Conservation (phyloP, 2,797 vertebrate genomes). For the Argentina silus region DNA sequence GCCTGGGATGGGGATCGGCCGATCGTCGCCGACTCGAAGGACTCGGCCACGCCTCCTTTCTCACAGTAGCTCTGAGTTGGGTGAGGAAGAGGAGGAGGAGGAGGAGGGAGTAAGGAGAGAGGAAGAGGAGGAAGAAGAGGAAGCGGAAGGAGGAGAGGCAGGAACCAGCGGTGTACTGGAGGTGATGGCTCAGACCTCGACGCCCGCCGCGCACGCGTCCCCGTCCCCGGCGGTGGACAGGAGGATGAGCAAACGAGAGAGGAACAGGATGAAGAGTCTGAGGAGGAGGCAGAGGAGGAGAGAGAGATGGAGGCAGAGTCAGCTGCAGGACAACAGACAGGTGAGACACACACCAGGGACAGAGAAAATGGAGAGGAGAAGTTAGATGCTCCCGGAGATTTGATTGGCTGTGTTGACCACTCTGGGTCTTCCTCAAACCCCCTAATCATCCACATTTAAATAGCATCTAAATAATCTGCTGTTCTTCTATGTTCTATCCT, state of each 20-base stretch:
- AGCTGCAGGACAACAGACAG: constrained; percentile 75
- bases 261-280: constrained; percentile 83
- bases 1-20: constrained; percentile 15
- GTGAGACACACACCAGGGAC: constrained; percentile 46
- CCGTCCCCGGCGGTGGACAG: constrained; percentile 60
- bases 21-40: constrained; percentile 36
- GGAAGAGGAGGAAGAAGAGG: constrained; percentile 25
- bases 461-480: too few species aligned
- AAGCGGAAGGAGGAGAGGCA: constrained; percentile 30
- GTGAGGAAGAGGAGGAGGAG: constrained; percentile 54
- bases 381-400: background rate
- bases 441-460: too few species aligned
- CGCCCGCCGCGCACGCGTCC: constrained; percentile 40
- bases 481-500: too few species aligned
- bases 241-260: constrained; percentile 82
- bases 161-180: constrained; percentile 48
- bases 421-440: background rate
- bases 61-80: constrained; percentile 56
- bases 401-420: background rate
- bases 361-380: background rate
- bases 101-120: constrained; percentile 18
- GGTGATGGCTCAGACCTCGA: constrained; percentile 47
- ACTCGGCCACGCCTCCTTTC: constrained; percentile 40
- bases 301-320: constrained; percentile 83
- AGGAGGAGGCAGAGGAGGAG: constrained; percentile 82